Conservation (phyloP, 2,888 invertebrate genomes). For the Drosophila robusta region DNA sequence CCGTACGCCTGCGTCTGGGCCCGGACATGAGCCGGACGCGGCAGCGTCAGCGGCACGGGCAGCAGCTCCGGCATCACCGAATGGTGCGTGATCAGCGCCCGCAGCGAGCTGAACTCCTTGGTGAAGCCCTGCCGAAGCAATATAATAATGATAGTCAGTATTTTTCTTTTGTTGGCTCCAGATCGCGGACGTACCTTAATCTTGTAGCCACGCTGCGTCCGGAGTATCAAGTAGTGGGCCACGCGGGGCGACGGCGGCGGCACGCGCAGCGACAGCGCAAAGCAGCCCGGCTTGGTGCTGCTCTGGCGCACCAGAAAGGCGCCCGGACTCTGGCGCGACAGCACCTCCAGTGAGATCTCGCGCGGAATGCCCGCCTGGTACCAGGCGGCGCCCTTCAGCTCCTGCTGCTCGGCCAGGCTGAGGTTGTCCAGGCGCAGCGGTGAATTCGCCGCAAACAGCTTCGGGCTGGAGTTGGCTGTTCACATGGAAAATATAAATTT, state of each 20-base stretch:
- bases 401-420: slow-evolving; percentile 90
- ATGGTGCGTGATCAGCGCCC: slow-evolving; percentile 97
- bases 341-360: slow-evolving; percentile 96
- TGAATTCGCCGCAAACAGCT: slow-evolving; percentile 85
- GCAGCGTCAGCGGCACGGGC: slow-evolving; percentile 95
- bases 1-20: slow-evolving; percentile 60
- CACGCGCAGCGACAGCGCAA: slow-evolving; percentile 96
- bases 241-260: slow-evolving; percentile 93
- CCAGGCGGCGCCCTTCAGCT: slow-evolving; percentile 95
- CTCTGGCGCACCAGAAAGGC: slow-evolving; percentile 98
- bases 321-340: slow-evolving; percentile 95
- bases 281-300: slow-evolving; percentile 97
- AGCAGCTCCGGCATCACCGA: slow-evolving; percentile 98
- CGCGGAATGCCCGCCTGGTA: slow-evolving; percentile 98
- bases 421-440: slow-evolving; percentile 87
- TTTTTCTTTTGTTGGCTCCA: no score
- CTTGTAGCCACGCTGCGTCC: slow-evolving; percentile 95
- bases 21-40: slow-evolving; percentile 86
- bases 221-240: slow-evolving; percentile 97
- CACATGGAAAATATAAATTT: background rate
- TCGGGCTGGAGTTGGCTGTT: slow-evolving; percentile 85
- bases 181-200: slow-evolving; percentile 89
- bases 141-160: no score
- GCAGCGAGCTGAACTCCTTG: slow-evolving; percentile 96
- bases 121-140: slow-evolving; percentile 92